Percentiles rank a stretch among this genome's conserved stretches.
Evolutionary conservation across 2,797 vertebrate species (phyloP).

Genomic region (Gobionotothen gibberifrons): DNA sequence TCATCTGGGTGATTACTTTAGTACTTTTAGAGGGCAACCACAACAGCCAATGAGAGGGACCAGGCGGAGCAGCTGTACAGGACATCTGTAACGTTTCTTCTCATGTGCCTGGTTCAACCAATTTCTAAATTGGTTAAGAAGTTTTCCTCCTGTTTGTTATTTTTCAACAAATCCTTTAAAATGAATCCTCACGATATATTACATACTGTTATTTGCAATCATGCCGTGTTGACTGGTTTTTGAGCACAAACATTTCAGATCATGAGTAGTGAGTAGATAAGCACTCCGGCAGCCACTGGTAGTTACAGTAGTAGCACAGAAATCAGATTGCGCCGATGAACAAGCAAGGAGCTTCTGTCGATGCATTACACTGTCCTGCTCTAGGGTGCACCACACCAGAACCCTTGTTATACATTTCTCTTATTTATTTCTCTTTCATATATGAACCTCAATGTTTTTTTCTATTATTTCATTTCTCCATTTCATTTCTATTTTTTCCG

Average conservation of each 20-base stretch:
- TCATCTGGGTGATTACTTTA: background rate
- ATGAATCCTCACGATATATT: too few relatives aligned
- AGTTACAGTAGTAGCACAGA: background rate
- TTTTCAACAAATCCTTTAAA: too few relatives aligned
- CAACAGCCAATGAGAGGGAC: background rate
- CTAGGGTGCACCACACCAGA: constrained; percentile 75
- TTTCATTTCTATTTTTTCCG: too few relatives aligned
- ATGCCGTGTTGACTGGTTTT: background rate
- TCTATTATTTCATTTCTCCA: too few relatives aligned
- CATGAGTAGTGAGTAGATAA: background rate
- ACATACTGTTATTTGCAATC: background rate
- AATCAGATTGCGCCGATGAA: background rate
- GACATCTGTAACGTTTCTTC: constrained; percentile 4
- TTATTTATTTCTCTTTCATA: constrained; percentile 22
- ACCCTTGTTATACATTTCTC: constrained; percentile 23
- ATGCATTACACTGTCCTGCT: constrained; percentile 50
- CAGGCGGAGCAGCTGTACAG: too few relatives aligned
- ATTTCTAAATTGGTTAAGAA: background rate
- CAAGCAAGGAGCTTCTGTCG: background rate
- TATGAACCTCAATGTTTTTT: constrained; percentile 17
- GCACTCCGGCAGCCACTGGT: background rate
- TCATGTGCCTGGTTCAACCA: background rate
- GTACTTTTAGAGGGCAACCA: fast-evolving
- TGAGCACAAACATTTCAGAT: background rate
- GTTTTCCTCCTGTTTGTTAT: background rate